Percentiles rank a stretch among this genome's conserved stretches.
Evolutionary conservation across 2,888 invertebrate genomes (phyloP).

Genomic region (Cepaea hortensis): DNA sequence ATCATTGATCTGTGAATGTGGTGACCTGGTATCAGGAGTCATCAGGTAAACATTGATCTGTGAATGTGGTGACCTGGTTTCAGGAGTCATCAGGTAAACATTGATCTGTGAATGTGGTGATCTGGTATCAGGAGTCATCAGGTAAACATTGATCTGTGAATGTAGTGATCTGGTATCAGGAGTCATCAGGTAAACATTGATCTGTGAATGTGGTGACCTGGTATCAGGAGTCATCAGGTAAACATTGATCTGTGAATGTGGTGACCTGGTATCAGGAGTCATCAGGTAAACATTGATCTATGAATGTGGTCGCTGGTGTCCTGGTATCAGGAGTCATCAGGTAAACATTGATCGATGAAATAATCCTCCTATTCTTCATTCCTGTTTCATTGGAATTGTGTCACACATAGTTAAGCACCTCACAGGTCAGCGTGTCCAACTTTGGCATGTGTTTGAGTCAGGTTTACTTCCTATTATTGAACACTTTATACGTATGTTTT

Average conservation of each 20-base stretch:
- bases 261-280: conserved; percentile 86
- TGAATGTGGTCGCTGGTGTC: too few relatives aligned
- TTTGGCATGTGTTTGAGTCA: too few relatives aligned
- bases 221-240: conserved; percentile 82
- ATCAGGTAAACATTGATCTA: conserved; percentile 76
- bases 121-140: too few relatives aligned
- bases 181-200: conserved; percentile 78
- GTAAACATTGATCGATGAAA: too few relatives aligned
- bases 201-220: conserved; percentile 81
- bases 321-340: too few relatives aligned
- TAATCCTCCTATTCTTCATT: too few relatives aligned
- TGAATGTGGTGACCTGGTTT: conserved; percentile 87
- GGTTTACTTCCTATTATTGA: too few relatives aligned
- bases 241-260: neutral
- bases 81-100: conserved; percentile 81
- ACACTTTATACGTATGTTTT: too few relatives aligned
- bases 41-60: conserved; percentile 78
- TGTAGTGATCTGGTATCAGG: conserved; percentile 88
- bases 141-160: conserved; percentile 82
- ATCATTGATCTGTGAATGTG: neutral
- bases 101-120: neutral
- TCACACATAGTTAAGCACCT: too few relatives aligned
- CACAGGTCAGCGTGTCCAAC: too few relatives aligned
- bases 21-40: too few relatives aligned
- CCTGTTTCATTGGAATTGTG: too few relatives aligned